A percentile compares a stretch with the other conserved stretches of the same genome.
Conservation (phyloP, 2,113 vertebrate genomes). For the Gobio gobio region DNA sequence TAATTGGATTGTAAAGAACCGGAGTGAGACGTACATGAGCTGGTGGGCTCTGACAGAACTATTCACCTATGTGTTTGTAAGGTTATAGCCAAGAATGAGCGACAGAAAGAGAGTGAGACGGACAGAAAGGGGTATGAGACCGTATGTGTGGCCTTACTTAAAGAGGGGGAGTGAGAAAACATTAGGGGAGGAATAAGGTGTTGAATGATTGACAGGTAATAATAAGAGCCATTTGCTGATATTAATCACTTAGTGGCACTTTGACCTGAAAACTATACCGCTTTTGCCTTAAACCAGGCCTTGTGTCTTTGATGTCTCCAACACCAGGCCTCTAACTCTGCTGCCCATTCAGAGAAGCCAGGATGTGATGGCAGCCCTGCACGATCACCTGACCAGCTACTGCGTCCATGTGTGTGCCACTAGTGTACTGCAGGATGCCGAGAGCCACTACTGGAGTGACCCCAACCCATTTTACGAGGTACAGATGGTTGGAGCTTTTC, state of each 20-base stretch:
- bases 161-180: conserved; percentile 27
- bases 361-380: conserved; percentile 81
- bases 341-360: conserved; percentile 86
- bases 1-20: conserved; percentile 74
- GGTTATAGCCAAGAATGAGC: conserved; percentile 67
- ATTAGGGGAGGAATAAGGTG: conserved; percentile 29
- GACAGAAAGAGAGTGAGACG: neutral
- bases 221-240: conserved; percentile 82
- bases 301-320: conserved; percentile 54
- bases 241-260: conserved; percentile 68
- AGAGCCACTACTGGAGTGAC: conserved; percentile 94
- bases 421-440: conserved; percentile 91
- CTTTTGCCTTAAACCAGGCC: conserved; percentile 46
- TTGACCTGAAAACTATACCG: conserved; percentile 62
- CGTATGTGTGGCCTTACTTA: conserved; percentile 49
- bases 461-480: conserved; percentile 95
- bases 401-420: conserved; percentile 86
- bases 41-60: conserved; percentile 67
- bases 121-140: conserved; percentile 30
- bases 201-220: conserved; percentile 81
- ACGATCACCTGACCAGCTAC: conserved; percentile 87
- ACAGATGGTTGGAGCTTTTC: conserved; percentile 36
- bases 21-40: conserved; percentile 67
- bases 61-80: conserved; percentile 68
- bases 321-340: conserved; percentile 82